phyloP scores from a whole-genome alignment of 1,140 invertebrate species.

The Coenobita brevimanus region DNA sequence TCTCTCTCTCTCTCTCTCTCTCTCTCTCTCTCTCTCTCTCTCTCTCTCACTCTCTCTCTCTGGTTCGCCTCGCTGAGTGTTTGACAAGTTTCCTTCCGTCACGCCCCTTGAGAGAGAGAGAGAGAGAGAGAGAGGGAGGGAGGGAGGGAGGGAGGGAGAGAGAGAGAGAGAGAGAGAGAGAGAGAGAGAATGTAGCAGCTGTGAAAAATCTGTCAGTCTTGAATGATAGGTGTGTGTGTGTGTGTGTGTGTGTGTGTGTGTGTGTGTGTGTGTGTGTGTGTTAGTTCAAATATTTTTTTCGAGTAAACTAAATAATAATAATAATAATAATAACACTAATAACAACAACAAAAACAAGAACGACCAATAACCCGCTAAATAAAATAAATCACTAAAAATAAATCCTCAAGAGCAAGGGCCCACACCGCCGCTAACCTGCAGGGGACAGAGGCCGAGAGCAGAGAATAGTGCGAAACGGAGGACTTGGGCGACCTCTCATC shows the following conservation, averaged over 20 bases:
- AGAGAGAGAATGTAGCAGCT: too few species aligned
- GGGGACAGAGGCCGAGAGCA: slow-evolving; percentile 59
- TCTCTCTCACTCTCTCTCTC: neutral
- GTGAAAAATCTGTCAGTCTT: too few species aligned
- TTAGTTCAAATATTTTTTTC: too few species aligned
- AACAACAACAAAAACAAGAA: too few species aligned
- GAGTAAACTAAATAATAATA: too few species aligned
- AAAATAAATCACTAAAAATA: too few species aligned
- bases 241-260: too few species aligned
- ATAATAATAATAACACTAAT: too few species aligned
- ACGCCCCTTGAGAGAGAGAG: neutral
- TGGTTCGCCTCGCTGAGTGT: neutral
- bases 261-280: too few species aligned
- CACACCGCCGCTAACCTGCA: slow-evolving; percentile 45
- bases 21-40: neutral
- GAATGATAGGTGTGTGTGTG: too few species aligned
- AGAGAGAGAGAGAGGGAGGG: neutral
- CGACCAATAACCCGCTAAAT: too few species aligned
- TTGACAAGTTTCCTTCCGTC: neutral
- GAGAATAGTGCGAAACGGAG: slow-evolving; percentile 53
- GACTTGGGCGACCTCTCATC: slow-evolving; percentile 65
- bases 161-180: neutral
- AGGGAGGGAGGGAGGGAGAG: neutral
- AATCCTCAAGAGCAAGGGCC: too few species aligned
- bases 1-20: neutral